phyloP scores from a whole-genome alignment of 2,113 vertebrate species.

The Tilapia sparmanii region DNA sequence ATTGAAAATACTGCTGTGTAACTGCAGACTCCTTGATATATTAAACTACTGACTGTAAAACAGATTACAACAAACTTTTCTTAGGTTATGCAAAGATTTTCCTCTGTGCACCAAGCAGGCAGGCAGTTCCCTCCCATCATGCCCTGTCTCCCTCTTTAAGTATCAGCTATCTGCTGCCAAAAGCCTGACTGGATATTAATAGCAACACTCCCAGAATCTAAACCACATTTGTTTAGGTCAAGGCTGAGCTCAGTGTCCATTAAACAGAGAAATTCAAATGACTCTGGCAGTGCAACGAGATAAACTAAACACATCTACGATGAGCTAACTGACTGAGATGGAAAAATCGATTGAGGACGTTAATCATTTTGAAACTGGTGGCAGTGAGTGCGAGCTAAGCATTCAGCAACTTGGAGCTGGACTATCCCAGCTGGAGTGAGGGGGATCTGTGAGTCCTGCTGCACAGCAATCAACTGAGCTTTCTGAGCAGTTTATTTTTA shows the following conservation, averaged over 20 bases:
- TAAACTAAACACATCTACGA: slow-evolving; percentile 34
- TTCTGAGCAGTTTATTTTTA: slow-evolving; percentile 1
- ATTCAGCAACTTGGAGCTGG: neutral
- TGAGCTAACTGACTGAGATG: slow-evolving; percentile 8
- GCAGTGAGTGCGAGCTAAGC: neutral
- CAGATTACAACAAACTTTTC: slow-evolving; percentile 20
- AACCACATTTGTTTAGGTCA: slow-evolving; percentile 68
- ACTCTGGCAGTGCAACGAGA: slow-evolving; percentile 15
- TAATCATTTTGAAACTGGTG: slow-evolving; percentile 34
- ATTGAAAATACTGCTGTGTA: neutral
- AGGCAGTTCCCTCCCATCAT: slow-evolving; percentile 47
- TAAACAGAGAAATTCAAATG: slow-evolving; percentile 37
- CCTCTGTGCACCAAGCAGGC: slow-evolving; percentile 14
- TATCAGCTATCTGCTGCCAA: slow-evolving; percentile 65
- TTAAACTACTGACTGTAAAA: slow-evolving; percentile 16
- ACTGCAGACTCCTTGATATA: slow-evolving; percentile 10
- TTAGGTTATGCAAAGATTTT: slow-evolving; percentile 22
- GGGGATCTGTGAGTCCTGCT: slow-evolving; percentile 19
- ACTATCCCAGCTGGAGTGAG: neutral
- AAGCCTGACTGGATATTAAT: slow-evolving; percentile 64
- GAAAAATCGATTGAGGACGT: slow-evolving; percentile 28
- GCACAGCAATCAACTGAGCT: slow-evolving; percentile 22
- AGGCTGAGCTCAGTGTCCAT: slow-evolving; percentile 45
- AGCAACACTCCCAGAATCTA: slow-evolving; percentile 57
- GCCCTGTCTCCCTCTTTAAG: slow-evolving; percentile 56